Evolutionary conservation across 2,888 invertebrate species (phyloP).

Genomic region (Drosophila peninsularis): DNA sequence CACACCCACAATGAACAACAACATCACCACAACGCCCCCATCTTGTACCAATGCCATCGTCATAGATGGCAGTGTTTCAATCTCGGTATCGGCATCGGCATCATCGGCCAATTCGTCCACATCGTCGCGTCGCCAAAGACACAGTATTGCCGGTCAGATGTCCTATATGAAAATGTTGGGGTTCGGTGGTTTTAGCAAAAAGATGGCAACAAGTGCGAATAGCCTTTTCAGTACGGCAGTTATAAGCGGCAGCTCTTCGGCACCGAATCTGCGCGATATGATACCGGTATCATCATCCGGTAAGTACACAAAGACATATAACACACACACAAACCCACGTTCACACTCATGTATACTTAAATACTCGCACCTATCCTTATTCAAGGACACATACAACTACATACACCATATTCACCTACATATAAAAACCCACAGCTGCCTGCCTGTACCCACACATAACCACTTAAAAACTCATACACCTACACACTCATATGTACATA

Average conservation of each 20-base stretch:
- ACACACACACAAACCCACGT: background rate
- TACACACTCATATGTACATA: no score
- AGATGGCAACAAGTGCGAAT: conserved; percentile 89
- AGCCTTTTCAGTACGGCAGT: conserved; percentile 98
- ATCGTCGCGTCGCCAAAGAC: conserved; percentile 93
- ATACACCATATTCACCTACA: background rate
- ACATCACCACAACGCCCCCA: conserved; percentile 46
- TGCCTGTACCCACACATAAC: no score
- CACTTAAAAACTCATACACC: no score
- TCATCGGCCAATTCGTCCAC: conserved; percentile 83
- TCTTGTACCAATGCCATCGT: conserved; percentile 78
- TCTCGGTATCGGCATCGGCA: conserved; percentile 77
- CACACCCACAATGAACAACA: conserved; percentile 24
- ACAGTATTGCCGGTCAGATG: conserved; percentile 98
- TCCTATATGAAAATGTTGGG: conserved; percentile 96
- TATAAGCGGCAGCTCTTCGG: conserved; percentile 96
- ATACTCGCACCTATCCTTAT: background rate
- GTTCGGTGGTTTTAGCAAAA: conserved; percentile 89
- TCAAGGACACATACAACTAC: background rate
- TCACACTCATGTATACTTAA: background rate
- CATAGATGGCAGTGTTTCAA: conserved; percentile 82
- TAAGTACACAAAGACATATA: conserved; percentile 84
- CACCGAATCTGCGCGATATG: conserved; percentile 95
- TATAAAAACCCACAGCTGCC: no score
- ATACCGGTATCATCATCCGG: conserved; percentile 91